Evolutionary conservation across 2,797 vertebrate species (phyloP), one percentile per base, ranked within the genome.

Genomic region (Acanthopagrus latus): DNA sequence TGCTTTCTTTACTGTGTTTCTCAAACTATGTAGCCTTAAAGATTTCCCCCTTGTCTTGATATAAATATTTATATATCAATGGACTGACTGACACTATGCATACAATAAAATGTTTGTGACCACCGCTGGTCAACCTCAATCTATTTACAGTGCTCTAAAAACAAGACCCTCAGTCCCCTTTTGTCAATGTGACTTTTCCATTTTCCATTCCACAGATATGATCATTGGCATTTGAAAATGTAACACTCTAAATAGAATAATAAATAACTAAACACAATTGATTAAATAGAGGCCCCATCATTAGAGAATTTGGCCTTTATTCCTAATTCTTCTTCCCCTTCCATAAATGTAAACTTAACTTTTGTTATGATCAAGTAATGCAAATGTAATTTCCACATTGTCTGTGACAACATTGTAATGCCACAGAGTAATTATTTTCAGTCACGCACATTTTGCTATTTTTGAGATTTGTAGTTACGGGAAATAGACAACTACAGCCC

Each of bases 11-110:
- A 2, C 20, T 52, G 5, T 47, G 21, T 7, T 23, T 54, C 29
- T 71, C 46, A 51, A 73, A 33, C 48, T 46, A 20, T 71, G 60
- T 8, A 59, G 54, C 29, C 52, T 71, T 80, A 68, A 56, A 55
- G 12, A 46, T 33, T 10, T 55, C 65, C 7, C n/a, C 64, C 20
- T 9, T 54, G 17, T 43, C 54, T 51, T 52, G 38, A 54, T n/a
- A 57, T 56, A 33, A 64, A 59, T 12, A 66, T 2, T 51, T 59
- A 2, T 57, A 51, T 25, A 29, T 55, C 4, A 1, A n/a, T 21
- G 23, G 14, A 29, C 47, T 51, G 18, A 58, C 23, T 17, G 54
- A 12, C 41, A 23, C 4, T 64, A 3, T 38, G 4, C 21, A 66
- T 56, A 64, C 21, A 50, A 11, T 16, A 18, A 64, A 58, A 20